Percentiles rank a stretch among this genome's conserved stretches.
These are phyloP conservation scores for Gryon sp. DNA, from an alignment of 1,140 invertebrate genomes.

Conservation along the genomic window DNA sequence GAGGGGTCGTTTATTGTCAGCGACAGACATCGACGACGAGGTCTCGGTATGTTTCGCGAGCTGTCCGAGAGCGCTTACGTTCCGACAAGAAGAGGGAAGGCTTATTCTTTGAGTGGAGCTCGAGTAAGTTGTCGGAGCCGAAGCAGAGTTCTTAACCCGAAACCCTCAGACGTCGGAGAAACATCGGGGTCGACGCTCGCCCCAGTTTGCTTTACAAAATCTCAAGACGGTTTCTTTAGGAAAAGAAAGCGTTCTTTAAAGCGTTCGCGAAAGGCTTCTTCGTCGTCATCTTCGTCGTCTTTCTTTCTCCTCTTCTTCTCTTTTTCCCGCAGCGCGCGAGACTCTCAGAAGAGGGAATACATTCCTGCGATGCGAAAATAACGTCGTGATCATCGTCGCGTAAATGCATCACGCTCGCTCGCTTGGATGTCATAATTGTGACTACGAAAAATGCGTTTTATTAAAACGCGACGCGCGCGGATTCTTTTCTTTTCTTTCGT, in stretches of 20 bases:
- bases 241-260: constrained; percentile 38
- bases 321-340: constrained; percentile 15
- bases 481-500: too few species aligned
- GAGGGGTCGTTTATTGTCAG: constrained; percentile 22
- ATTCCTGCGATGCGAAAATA: constrained; percentile 33
- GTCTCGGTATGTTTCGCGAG: constrained; percentile 21
- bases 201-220: constrained; percentile 56
- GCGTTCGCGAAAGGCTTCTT: constrained; percentile 28
- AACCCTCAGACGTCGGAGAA: constrained; percentile 44
- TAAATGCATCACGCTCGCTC: constrained; percentile 38
- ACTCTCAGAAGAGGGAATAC: constrained; percentile 31
- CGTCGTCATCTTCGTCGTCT: too few species aligned
- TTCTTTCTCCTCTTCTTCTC: too few species aligned
- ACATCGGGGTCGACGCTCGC: constrained; percentile 52
- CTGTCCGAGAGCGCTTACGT: constrained; percentile 37
- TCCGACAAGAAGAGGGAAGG: constrained; percentile 30
- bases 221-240: constrained; percentile 37
- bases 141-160: constrained; percentile 46
- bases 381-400: constrained; percentile 37
- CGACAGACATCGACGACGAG: constrained; percentile 13
- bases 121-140: constrained; percentile 49
- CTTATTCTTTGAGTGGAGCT: constrained; percentile 51
- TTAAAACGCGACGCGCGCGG: constrained; percentile 21
- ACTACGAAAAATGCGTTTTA: constrained; percentile 37
- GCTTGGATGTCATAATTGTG: constrained; percentile 39